Evolutionary conservation across 2,797 vertebrate genomes (phyloP).

Genomic region (Anguilla obscura): DNA sequence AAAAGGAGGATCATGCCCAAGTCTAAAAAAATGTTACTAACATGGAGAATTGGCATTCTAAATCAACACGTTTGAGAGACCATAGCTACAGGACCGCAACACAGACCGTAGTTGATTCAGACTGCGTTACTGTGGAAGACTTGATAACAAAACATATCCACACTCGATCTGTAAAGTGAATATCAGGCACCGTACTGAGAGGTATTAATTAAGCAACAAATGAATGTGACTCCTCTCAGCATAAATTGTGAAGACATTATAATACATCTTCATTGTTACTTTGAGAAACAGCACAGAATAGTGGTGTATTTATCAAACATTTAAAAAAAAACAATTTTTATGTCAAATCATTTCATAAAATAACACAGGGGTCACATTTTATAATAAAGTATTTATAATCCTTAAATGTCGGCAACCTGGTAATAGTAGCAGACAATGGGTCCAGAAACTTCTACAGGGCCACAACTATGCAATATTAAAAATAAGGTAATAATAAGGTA

Average conservation of each 20-base stretch:
- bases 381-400: too few species aligned
- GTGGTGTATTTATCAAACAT: too few species aligned
- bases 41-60: background rate
- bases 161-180: background rate
- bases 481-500: background rate
- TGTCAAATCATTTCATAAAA: too few species aligned
- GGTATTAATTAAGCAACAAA: too few species aligned
- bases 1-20: slow-evolving; percentile 37
- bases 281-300: too few species aligned
- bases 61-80: slow-evolving; percentile 53
- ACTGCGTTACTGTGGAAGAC: slow-evolving; percentile 34
- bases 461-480: background rate
- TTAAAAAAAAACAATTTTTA: too few species aligned
- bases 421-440: background rate
- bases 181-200: too few species aligned
- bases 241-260: too few species aligned
- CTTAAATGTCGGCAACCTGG: too few species aligned
- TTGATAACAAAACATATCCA: background rate
- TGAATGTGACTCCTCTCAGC: too few species aligned
- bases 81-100: slow-evolving; percentile 34
- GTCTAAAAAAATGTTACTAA: background rate
- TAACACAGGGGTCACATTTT: too few species aligned
- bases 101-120: slow-evolving; percentile 54
- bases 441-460: background rate
- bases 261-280: too few species aligned